Base-by-base conservation (phyloP, 2,888 invertebrate species). In the Ophion ellenae region DNA sequence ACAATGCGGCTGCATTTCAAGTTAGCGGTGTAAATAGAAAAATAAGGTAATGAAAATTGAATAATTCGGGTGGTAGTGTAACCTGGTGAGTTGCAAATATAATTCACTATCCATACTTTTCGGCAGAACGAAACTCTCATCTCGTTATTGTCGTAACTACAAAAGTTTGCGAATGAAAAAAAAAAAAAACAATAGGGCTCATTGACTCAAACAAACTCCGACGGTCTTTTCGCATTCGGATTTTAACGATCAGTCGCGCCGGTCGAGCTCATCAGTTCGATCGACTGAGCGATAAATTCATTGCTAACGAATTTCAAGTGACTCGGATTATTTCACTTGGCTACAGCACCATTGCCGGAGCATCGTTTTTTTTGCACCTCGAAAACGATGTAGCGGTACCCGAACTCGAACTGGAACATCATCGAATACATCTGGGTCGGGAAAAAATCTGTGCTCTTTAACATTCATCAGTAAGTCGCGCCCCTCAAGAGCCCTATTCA, bases 231-330 rank as follows among this genome's bases (percentile, higher is more conserved):
- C 6, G 20, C 10, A 14, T n/a, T 24, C 64, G 57, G 9, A 36
- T 20, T 7, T 53, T 53, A 59, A 36, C 67, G 45, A 9, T 70
- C 59, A 66, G 59, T 81, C 40, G 67, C 66, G 66, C 66, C 77
- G 28, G 47, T 20, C n/a, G 71, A 47, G 9, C 7, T 80, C 7
- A 69, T 74, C 61, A 53, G 64, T 40, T 69, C 71, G 79, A 85
- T 85, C 81, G 69, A 71, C 63, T 70, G 81, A 59, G 78, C 85
- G 57, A 69, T 69, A 69, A 24, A 61, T 76, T 40, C 40, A 61
- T 17, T 28, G 14, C 75, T 78, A 85, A 78, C 74, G 85, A 83
- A 85, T 81, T 87, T 77, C 57, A 74, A 71, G 47, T 69, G 77
- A 59, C 70, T 73, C 69, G 69, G 36, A 45, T 69, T 20, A 45